Evolutionary conservation across 2,797 vertebrate species (phyloP), one percentile per base, ranked within the genome.

Genomic region (Falco rusticolus): DNA sequence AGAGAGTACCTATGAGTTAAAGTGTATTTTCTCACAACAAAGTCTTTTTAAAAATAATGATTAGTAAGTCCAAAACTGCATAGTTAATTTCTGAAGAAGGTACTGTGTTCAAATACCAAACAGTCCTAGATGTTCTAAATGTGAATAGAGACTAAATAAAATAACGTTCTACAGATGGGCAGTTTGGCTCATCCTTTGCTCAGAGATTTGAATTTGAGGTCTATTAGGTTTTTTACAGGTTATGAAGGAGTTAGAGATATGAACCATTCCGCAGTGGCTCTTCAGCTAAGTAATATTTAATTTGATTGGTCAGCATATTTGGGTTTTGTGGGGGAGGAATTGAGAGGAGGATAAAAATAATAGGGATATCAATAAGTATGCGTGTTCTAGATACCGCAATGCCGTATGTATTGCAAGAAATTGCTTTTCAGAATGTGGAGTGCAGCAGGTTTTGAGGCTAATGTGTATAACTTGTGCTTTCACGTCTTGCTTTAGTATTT

Each of bases 1-100:
- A 97, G 96, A 90, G 85, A 92, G 79, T 69, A 81, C 54, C 94
- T 94, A 12, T 19, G 78, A 96, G 90, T 95, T 78, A 45, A 91
- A 94, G 59, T 72, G 91, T 80, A 16, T 96, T 97, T 95, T 93
- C 87, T 93, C 90, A 71, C 77, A 26, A 74, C 31, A 71, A 93
- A 88, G 5, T 59, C 0, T 88, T 90, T 64, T 57, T 21, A 0
- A 37, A 93, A 90, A 34, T 33, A 50, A 39, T 33, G 24, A 72
- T 93, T 83, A 84, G 5, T 47, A 75, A 71, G 16, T 80, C 64
- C 53, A 71, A 89, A 83, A 48, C 75, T 53, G 26, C 19, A 24
- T 19, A 39, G 71, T 47, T 94, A 34, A 83, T 92, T 92, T 83
- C 50, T 85, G 54, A 89, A 76, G 37, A 71, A 60, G 47, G 16